These are phyloP conservation scores for Schrankia costaestrigalis DNA, from an alignment of 2,888 invertebrate genomes.

Conservation along the genomic window DNA sequence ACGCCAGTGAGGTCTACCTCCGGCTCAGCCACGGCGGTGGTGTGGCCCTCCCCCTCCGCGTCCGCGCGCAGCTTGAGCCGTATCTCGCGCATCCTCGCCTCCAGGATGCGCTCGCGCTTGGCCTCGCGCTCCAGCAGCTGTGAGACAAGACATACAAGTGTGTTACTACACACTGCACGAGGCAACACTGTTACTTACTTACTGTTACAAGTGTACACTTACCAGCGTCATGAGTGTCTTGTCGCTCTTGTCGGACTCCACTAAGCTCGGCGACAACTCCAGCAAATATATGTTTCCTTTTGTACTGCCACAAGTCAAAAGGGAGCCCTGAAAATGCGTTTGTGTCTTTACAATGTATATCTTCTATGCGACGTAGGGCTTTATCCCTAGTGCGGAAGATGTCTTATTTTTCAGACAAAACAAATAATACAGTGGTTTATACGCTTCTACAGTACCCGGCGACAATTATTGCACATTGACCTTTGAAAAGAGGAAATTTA, in stretches of 20 bases:
- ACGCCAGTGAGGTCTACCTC: constrained; percentile 31
- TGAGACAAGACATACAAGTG: too few species aligned
- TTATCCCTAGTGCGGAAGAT: neutral
- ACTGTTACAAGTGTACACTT: constrained; percentile 33
- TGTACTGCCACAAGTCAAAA: constrained; percentile 86
- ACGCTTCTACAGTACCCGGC: too few species aligned
- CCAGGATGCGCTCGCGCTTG: constrained; percentile 93
- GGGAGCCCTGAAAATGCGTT: constrained; percentile 69
- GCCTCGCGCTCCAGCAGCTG: constrained; percentile 93
- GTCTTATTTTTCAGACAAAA: neutral
- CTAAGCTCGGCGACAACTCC: constrained; percentile 86
- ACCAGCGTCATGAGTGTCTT: constrained; percentile 85
- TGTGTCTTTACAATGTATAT: neutral
- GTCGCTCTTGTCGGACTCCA: constrained; percentile 84
- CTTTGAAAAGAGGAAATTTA: too few species aligned
- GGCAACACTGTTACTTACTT: too few species aligned
- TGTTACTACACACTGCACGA: too few species aligned
- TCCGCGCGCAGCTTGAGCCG: constrained; percentile 78
- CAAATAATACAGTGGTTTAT: too few species aligned
- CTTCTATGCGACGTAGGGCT: neutral
- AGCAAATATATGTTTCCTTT: constrained; percentile 87
- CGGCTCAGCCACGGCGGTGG: constrained; percentile 37
- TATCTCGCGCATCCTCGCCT: constrained; percentile 91
- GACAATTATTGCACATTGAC: too few species aligned
- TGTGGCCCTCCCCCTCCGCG: constrained; percentile 54